Percentiles rank a stretch among this genome's conserved stretches.
Evolutionary conservation across 1,140 invertebrate species (phyloP).

Genomic region (Neodiprion lecontei): DNA sequence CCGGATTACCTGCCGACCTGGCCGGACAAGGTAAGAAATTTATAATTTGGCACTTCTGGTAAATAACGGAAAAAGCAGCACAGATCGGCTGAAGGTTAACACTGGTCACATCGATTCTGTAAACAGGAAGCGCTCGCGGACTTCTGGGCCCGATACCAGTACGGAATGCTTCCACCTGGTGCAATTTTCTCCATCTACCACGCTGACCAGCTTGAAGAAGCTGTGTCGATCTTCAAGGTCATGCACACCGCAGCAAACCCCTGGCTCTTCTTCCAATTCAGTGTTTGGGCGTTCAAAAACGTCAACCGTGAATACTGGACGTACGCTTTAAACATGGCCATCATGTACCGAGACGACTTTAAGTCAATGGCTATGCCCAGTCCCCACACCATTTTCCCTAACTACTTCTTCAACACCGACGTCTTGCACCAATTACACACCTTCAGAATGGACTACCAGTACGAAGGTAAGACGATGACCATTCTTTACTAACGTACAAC

Average conservation of each 20-base stretch:
- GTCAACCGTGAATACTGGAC: background rate
- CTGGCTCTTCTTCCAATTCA: background rate
- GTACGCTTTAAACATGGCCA: background rate
- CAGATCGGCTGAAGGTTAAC: too few species aligned
- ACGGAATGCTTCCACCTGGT: slow-evolving; percentile 60
- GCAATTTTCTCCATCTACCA: slow-evolving; percentile 64
- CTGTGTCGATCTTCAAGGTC: background rate
- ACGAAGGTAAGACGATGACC: slow-evolving; percentile 6
- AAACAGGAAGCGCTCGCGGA: too few species aligned
- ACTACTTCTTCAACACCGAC: background rate
- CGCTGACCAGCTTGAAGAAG: slow-evolving; percentile 60
- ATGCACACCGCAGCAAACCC: background rate
- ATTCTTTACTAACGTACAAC: background rate
- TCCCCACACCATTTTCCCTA: background rate
- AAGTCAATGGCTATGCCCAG: background rate
- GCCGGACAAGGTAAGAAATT: too few species aligned
- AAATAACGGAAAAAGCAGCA: too few species aligned
- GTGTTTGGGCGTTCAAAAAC: background rate
- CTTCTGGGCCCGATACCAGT: too few species aligned
- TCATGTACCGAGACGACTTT: background rate
- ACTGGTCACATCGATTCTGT: too few species aligned
- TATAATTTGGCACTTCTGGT: too few species aligned
- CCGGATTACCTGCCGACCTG: too few species aligned
- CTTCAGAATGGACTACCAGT: background rate
- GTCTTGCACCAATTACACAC: background rate